Conservation (phyloP, 2,113 vertebrate genomes). For the Microcebus jonahi region DNA sequence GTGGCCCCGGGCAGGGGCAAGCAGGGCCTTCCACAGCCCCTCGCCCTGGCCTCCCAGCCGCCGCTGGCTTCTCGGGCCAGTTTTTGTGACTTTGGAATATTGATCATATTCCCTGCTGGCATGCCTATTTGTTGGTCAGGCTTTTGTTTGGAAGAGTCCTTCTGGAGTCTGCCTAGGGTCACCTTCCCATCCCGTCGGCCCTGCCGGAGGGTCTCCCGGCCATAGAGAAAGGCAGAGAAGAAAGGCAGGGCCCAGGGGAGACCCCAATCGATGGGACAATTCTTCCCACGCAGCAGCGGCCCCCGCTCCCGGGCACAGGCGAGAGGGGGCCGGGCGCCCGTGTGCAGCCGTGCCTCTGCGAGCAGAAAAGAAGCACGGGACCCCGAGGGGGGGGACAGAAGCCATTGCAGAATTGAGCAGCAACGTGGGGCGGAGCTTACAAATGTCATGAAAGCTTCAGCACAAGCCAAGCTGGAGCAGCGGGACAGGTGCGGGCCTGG, state of each 20-base stretch:
- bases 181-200: conserved; percentile 65
- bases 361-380: background rate
- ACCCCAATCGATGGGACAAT: background rate
- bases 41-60: conserved; percentile 44
- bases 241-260: conserved; percentile 11
- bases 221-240: conserved; percentile 58
- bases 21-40: background rate
- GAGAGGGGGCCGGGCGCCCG: background rate
- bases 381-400: background rate
- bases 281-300: background rate
- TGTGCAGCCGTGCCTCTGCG: background rate
- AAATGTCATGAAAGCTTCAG: rapidly evolving
- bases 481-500: rapidly evolving
- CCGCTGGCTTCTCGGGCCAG: conserved; percentile 60
- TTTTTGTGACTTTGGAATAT: conserved; percentile 79
- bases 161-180: conserved; percentile 61
- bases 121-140: background rate
- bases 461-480: background rate
- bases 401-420: rapidly evolving
- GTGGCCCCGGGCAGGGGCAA: background rate
- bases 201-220: conserved; percentile 52
- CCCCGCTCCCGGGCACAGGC: background rate
- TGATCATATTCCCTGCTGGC: conserved; percentile 66
- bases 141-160: conserved; percentile 66
- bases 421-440: background rate